A percentile compares a stretch with the other conserved stretches of the same genome.
These are phyloP conservation scores for Eutolmus rufibarbis DNA, from an alignment of 2,888 invertebrate species.

Conservation along the genomic window DNA sequence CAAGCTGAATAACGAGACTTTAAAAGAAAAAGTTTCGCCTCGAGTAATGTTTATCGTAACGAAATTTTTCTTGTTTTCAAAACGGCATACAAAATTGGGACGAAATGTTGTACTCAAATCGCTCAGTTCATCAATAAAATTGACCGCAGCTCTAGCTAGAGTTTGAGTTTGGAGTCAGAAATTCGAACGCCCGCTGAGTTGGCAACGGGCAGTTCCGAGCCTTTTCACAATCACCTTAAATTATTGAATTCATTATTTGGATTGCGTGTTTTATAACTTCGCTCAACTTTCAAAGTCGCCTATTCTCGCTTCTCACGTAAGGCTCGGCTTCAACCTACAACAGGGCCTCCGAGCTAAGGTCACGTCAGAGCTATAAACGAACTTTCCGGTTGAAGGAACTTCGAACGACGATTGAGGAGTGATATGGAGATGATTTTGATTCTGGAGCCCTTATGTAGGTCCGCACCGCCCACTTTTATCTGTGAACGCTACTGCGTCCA, in stretches of 20 bases:
- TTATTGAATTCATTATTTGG: constrained; percentile 28
- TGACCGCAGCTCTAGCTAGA: background rate
- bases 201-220: background rate
- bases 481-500: background rate
- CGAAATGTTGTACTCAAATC: background rate
- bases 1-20: background rate
- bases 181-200: background rate
- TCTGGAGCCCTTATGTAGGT: background rate
- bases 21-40: background rate
- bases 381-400: background rate
- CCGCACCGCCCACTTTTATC: background rate
- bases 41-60: background rate
- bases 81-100: background rate
- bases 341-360: background rate
- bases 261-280: constrained; percentile 29
- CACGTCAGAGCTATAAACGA: constrained; percentile 9
- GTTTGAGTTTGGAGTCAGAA: background rate
- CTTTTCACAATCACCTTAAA: constrained; percentile 3
- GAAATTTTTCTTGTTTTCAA: background rate
- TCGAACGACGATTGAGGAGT: background rate
- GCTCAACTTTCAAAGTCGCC: constrained; percentile 22
- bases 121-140: background rate
- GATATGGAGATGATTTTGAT: background rate
- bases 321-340: background rate
- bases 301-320: constrained; percentile 12